Base-by-base conservation (phyloP, 2,797 vertebrate species). In the Tinamus major region DNA sequence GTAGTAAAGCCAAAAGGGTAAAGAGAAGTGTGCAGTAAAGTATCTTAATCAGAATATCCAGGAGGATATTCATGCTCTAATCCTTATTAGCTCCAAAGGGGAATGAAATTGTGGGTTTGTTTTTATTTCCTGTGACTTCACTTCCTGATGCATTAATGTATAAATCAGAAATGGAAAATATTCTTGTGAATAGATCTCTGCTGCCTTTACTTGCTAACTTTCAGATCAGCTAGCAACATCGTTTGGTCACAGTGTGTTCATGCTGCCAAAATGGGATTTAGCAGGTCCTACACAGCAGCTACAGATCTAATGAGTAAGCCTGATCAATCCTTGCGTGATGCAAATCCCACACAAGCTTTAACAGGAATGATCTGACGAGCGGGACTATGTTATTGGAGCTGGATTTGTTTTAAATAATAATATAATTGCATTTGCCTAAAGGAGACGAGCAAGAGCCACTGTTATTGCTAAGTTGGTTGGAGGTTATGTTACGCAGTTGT, bases 401-500 rank as follows among this genome's bases (percentile, higher is more conserved):
- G 14, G 24, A 0, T 78, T 80, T 77, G n/a, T 41, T 67, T 71
- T 58, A n/a, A 75, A 31, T 68, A 51, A 62, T 48, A 35, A 0
- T 1, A n/a, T 59, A 21, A 11, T 26, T 58, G 31, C 13, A 6
- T 62, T 56, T 89, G 46, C 27, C 3, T 79, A 55, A 62, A 48
- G 55, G 46, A 44, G 18, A 7, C 26, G 33, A 79, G 27, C 29
- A 64, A 29, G 46, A 64, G 46, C 13, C 7, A 5, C 6, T 37
- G 10, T 42, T 56, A 46, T 39, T 85, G 33, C 46, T 41, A 42
- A 27, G 41, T 61, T 65, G 46, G n/a, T 56, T 62, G 53, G 67
- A 44, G n/a, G 13, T 56, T 39, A 44, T 31, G 51, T 62, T 5
- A 1, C 20, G 5, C 2, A 11, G 3, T 39, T 18, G 3, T 31